phyloP scores from a whole-genome alignment of 1,140 invertebrate genomes.

The Harpegnathos saltator region DNA sequence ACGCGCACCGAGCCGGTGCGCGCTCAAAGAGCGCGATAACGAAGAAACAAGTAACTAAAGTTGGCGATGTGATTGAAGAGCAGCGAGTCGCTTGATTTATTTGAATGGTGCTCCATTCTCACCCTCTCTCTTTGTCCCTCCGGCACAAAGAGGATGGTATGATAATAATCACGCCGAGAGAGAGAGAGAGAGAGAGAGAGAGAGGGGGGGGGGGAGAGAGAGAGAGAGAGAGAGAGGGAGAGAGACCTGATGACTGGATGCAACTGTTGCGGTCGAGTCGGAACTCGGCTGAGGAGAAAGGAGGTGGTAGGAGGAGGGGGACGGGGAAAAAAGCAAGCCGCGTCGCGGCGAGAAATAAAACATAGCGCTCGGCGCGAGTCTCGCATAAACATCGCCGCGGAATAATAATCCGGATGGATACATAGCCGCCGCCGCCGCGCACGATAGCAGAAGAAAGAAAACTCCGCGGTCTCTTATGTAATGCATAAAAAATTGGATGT shows the following conservation, averaged over 20 bases:
- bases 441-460: conserved; percentile 17
- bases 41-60: conserved; percentile 41
- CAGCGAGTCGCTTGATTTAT: conserved; percentile 47
- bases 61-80: conserved; percentile 40
- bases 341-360: conserved; percentile 39
- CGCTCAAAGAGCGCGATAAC: conserved; percentile 15
- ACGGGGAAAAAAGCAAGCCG: conserved; percentile 27
- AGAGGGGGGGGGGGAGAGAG: too few relatives aligned
- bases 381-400: conserved; percentile 36
- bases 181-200: too few relatives aligned
- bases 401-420: conserved; percentile 58
- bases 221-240: too few relatives aligned
- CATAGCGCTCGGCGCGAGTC: conserved; percentile 1
- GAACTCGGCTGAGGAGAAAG: neutral
- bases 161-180: conserved; percentile 56
- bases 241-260: conserved; percentile 50
- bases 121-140: neutral
- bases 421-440: conserved; percentile 21
- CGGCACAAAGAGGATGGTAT: conserved; percentile 41
- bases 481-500: conserved; percentile 12
- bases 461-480: neutral
- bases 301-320: too few relatives aligned
- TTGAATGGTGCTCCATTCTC: conserved; percentile 7
- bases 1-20: neutral
- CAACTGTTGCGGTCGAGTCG: conserved; percentile 44